Percentiles rank a stretch among this genome's conserved stretches.
phyloP scores from a whole-genome alignment of 2,888 invertebrate genomes.

The Tinea semifulvella region DNA sequence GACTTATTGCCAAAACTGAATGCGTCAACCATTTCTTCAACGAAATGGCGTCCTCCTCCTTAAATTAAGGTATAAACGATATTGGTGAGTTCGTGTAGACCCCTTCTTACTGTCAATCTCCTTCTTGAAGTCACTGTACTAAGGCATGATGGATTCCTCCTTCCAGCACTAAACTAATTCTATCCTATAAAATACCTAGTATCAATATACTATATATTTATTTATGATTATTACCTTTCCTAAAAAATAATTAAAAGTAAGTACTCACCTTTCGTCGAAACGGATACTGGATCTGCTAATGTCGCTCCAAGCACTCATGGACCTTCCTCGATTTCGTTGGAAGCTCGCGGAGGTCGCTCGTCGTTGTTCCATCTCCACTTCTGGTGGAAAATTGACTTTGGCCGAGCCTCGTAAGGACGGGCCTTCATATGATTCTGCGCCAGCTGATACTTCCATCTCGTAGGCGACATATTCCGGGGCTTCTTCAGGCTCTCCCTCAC shows the following conservation, averaged over 20 bases:
- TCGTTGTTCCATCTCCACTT: conserved; percentile 58
- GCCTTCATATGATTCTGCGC: conserved; percentile 48
- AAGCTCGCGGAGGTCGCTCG: conserved; percentile 54
- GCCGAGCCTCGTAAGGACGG: conserved; percentile 61
- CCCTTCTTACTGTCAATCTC: conserved; percentile 8
- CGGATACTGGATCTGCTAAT: conserved; percentile 85
- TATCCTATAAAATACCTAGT: neutral
- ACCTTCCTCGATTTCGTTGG: conserved; percentile 70
- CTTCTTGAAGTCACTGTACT: conserved; percentile 3
- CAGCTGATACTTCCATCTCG: conserved; percentile 55
- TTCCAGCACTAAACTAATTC: conserved; percentile 5
- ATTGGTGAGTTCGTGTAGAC: conserved; percentile 40
- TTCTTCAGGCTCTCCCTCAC: conserved; percentile 48
- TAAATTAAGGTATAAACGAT: conserved; percentile 19
- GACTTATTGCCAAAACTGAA: conserved; percentile 31
- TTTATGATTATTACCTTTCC: neutral
- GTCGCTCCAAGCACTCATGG: conserved; percentile 91
- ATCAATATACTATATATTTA: neutral
- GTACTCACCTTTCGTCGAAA: conserved; percentile 76
- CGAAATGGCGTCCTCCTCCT: conserved; percentile 27
- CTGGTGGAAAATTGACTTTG: conserved; percentile 73
- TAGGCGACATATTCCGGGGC: conserved; percentile 51
- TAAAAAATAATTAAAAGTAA: neutral
- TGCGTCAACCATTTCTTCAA: conserved; percentile 40
- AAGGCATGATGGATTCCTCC: neutral